These are phyloP conservation scores for Chymomyza fuscimana DNA, from an alignment of 2,888 invertebrate genomes.

Conservation along the genomic window DNA sequence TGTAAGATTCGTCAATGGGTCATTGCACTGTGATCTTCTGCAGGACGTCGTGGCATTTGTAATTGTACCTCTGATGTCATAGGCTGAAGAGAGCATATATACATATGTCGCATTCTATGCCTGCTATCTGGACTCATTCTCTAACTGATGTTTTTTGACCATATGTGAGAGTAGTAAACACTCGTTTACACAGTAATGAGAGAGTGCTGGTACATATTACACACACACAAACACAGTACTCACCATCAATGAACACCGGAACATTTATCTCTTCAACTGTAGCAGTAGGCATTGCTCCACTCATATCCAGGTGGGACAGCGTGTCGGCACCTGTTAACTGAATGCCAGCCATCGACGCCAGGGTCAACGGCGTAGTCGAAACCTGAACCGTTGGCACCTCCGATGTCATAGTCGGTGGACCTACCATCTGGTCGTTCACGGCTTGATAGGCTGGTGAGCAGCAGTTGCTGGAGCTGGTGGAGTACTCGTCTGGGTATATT, in stretches of 20 bases:
- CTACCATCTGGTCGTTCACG: constrained; percentile 41
- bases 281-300: constrained; percentile 79
- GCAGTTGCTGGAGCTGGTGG: constrained; percentile 23
- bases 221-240: constrained; percentile 77
- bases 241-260: constrained; percentile 79
- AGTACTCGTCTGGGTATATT: constrained; percentile 44
- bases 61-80: constrained; percentile 68
- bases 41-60: constrained; percentile 47
- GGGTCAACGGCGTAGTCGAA: constrained; percentile 61
- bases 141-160: constrained; percentile 54
- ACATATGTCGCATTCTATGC: constrained; percentile 34
- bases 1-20: constrained; percentile 65
- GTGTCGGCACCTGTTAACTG: constrained; percentile 76
- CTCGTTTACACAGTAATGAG: constrained; percentile 61
- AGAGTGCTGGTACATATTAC: constrained; percentile 68
- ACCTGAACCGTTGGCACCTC: constrained; percentile 66
- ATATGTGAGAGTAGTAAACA: constrained; percentile 7
- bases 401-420: constrained; percentile 30
- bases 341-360: constrained; percentile 76
- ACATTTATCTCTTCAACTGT: constrained; percentile 79
- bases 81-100: constrained; percentile 43
- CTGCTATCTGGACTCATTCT: constrained; percentile 70
- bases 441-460: constrained; percentile 32
- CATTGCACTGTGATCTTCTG: constrained; percentile 77
- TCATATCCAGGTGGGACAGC: constrained; percentile 71